Percentiles rank a stretch among this genome's conserved stretches.
Evolutionary conservation across 2,113 vertebrate genomes (phyloP).

Genomic region (Grantiella picta): DNA sequence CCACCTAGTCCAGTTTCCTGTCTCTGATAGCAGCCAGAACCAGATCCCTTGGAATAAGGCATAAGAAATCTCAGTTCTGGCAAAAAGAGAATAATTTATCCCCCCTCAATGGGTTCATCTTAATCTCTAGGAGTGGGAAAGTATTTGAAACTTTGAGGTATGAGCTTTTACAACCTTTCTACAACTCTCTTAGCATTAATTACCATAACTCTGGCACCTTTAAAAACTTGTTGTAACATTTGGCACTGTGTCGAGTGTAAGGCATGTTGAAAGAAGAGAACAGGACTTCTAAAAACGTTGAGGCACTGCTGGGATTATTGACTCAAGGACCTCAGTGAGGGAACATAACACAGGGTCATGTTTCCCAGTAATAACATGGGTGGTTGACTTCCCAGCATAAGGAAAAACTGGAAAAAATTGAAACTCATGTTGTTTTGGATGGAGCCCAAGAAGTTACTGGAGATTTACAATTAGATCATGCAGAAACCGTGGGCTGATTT

Average conservation of each 20-base stretch:
- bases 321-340: conserved; percentile 37
- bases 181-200: conserved; percentile 37
- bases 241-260: conserved; percentile 12
- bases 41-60: neutral
- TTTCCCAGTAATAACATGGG: conserved; percentile 55
- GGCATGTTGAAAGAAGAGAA: conserved; percentile 42
- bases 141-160: conserved; percentile 24
- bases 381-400: conserved; percentile 58
- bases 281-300: conserved; percentile 40
- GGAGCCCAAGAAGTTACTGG: conserved; percentile 47
- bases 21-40: neutral
- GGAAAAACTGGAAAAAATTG: conserved; percentile 48
- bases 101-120: neutral
- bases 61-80: neutral
- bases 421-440: conserved; percentile 40
- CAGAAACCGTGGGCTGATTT: conserved; percentile 44
- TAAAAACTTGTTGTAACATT: conserved; percentile 50
- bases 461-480: conserved; percentile 55
- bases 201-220: conserved; percentile 51
- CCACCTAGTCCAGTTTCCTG: neutral
- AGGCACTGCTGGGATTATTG: conserved; percentile 60
- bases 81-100: neutral
- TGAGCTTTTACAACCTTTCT: conserved; percentile 55
- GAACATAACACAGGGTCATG: conserved; percentile 44
- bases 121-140: conserved; percentile 12